A percentile compares a stretch with the other conserved stretches of the same genome.
These are phyloP conservation scores for Gastrophryne carolinensis DNA, from an alignment of 2,797 vertebrate species.

Conservation along the genomic window DNA sequence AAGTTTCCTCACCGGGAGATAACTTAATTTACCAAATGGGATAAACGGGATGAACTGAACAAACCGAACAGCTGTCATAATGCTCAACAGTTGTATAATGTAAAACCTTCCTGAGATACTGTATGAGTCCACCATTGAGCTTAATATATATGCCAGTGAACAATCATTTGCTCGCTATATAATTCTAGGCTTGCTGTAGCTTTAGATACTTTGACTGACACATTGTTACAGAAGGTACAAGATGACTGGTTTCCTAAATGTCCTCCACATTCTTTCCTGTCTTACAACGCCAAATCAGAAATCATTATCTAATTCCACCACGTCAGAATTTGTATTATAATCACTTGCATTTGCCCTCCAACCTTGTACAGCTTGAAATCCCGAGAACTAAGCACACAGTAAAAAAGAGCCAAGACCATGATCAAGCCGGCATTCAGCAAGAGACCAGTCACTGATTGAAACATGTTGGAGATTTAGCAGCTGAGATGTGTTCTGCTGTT, in stretches of 20 bases:
- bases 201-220: not conserved
- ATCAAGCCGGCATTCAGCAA: constrained; percentile 3
- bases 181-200: not conserved
- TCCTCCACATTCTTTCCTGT: not conserved
- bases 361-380: constrained; percentile 12
- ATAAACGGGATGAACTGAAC: not conserved
- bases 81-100: constrained; percentile 18
- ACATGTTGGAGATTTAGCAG: constrained; percentile 21
- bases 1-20: not conserved
- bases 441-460: constrained; percentile 14
- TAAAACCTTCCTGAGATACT: not conserved
- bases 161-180: not conserved
- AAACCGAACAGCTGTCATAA: not conserved
- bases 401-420: constrained; percentile 8
- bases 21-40: not conserved
- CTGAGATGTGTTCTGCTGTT: constrained; percentile 32
- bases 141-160: not conserved
- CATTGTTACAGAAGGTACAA: constrained; percentile 12
- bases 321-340: not conserved
- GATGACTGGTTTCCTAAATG: not conserved
- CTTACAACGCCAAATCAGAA: not conserved
- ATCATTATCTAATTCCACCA: constrained; percentile 9
- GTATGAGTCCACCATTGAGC: not conserved
- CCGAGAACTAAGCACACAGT: not conserved
- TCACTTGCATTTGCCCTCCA: not conserved